These are phyloP conservation scores for Nymphalis c-album DNA, from an alignment of 2,888 invertebrate species.

Conservation along the genomic window DNA sequence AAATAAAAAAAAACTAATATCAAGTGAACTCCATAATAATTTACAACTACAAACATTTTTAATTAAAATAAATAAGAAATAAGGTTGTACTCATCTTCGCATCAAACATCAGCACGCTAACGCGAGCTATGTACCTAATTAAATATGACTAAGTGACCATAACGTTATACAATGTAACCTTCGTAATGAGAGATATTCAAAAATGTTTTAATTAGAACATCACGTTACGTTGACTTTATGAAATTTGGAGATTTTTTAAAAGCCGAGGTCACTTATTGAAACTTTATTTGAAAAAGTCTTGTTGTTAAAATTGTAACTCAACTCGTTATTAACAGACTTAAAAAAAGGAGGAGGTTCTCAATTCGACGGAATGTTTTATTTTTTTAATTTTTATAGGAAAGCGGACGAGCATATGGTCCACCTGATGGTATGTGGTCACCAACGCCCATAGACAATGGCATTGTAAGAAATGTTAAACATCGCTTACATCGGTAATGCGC, in stretches of 20 bases:
- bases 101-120: neutral
- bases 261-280: neutral
- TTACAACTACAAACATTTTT: neutral
- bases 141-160: conserved; percentile 12
- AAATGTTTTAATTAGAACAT: conserved; percentile 5
- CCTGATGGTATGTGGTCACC: too few relatives aligned
- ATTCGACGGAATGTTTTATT: too few relatives aligned
- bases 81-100: neutral
- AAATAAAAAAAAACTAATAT: too few relatives aligned
- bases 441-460: too few relatives aligned
- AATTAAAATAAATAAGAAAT: neutral
- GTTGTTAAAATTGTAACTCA: neutral
- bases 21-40: neutral
- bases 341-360: too few relatives aligned
- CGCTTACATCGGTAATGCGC: too few relatives aligned
- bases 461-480: too few relatives aligned
- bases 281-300: too few relatives aligned
- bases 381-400: too few relatives aligned
- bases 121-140: conserved; percentile 4
- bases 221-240: conserved; percentile 2
- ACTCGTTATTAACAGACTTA: too few relatives aligned
- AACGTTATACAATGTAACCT: neutral
- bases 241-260: neutral
- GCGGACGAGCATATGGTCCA: too few relatives aligned
- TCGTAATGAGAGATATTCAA: conserved; percentile 5